Conservation (phyloP, 2,888 invertebrate genomes). For the Leuctra nigra region DNA sequence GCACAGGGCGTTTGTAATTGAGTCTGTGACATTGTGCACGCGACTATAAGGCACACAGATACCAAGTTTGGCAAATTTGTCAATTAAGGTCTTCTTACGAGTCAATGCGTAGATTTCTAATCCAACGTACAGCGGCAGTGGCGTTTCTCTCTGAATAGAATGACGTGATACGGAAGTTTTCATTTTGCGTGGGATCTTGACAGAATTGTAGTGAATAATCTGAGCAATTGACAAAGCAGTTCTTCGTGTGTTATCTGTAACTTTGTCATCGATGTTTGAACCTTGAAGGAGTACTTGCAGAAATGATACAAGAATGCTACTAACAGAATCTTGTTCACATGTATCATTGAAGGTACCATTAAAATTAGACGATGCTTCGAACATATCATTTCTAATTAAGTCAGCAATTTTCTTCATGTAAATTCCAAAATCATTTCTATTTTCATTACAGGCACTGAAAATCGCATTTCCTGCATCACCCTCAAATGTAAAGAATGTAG, state of each 20-base stretch:
- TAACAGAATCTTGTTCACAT: too few species aligned
- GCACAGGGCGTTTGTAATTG: not conserved
- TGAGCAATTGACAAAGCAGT: not conserved
- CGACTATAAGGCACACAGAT: not conserved
- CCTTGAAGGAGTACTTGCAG: not conserved
- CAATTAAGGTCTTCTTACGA: not conserved
- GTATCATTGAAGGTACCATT: too few species aligned
- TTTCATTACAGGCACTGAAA: too few species aligned
- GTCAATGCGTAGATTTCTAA: conserved; percentile 1
- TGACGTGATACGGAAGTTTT: not conserved
- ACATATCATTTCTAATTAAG: too few species aligned
- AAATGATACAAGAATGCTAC: too few species aligned
- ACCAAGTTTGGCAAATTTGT: not conserved
- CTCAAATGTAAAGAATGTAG: too few species aligned
- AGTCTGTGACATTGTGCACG: not conserved
- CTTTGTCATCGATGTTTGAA: not conserved
- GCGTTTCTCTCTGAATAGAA: not conserved
- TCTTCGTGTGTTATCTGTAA: not conserved
- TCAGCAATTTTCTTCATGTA: too few species aligned
- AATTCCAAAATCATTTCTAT: too few species aligned
- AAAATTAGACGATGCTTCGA: too few species aligned
- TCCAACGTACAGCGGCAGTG: not conserved
- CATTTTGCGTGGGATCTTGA: not conserved
- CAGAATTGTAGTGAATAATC: not conserved
- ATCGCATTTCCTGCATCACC: too few species aligned